phyloP scores from a whole-genome alignment of 1,140 invertebrate species.

The Varroa destructor region DNA sequence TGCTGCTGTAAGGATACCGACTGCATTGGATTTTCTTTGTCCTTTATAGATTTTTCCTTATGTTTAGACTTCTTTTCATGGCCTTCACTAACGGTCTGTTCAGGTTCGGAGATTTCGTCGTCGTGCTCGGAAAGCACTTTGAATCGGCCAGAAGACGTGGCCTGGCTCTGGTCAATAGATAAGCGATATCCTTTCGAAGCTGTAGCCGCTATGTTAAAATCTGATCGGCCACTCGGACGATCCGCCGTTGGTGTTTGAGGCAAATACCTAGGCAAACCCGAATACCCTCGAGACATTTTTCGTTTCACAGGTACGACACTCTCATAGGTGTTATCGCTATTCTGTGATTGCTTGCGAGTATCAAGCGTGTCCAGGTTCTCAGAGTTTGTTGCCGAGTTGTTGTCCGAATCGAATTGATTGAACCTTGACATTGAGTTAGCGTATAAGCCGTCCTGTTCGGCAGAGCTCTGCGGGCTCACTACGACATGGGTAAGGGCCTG shows the following conservation, averaged over 20 bases:
- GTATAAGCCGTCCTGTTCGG: constrained; percentile 15
- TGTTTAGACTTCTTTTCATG: constrained; percentile 21
- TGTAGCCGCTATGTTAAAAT: background rate
- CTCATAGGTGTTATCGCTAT: constrained; percentile 24
- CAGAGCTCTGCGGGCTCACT: constrained; percentile 2
- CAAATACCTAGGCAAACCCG: background rate
- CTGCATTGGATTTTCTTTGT: no score
- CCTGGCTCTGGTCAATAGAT: constrained; percentile 8
- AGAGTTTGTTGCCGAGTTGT: constrained; percentile 18
- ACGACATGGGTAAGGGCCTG: background rate
- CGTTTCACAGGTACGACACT: constrained; percentile 9
- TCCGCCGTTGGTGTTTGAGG: constrained; percentile 10
- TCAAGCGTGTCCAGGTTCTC: constrained; percentile 18
- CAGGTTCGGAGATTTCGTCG: constrained; percentile 7
- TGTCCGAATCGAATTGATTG: constrained; percentile 24
- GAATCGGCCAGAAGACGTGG: background rate
- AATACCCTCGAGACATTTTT: constrained; percentile 2
- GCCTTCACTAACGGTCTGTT: constrained; percentile 18
- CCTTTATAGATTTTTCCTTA: background rate
- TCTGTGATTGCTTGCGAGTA: background rate
- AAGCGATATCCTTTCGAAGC: constrained; percentile 11
- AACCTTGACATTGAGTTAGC: constrained; percentile 17
- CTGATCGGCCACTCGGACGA: background rate
- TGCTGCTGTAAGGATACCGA: background rate
- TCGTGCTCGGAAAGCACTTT: background rate